phyloP scores from a whole-genome alignment of 2,113 vertebrate species.

The Ceyx cyanopectus region DNA sequence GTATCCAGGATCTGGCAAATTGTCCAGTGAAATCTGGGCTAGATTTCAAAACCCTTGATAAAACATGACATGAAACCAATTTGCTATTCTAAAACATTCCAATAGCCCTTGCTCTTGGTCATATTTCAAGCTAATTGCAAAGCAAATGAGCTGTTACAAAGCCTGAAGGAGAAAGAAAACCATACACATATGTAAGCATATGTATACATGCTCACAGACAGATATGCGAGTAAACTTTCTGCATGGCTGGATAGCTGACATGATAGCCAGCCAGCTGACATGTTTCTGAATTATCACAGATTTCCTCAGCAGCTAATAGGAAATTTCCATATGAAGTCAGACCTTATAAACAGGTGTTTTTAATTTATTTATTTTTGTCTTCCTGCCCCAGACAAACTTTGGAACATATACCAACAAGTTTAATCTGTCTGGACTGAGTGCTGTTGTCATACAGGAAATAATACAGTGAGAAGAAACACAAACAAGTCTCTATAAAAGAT shows the following conservation, averaged over 20 bases:
- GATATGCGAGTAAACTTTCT: not conserved
- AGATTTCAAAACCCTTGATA: constrained; percentile 27
- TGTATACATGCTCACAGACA: not conserved
- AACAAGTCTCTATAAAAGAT: not conserved
- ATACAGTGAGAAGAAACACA: not conserved
- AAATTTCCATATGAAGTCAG: not conserved
- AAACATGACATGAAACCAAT: constrained; percentile 8
- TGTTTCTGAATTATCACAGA: not conserved
- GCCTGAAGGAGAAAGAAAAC: not conserved
- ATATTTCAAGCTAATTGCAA: constrained; percentile 33
- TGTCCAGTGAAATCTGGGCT: constrained; percentile 19
- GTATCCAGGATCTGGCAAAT: constrained; percentile 15
- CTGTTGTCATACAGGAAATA: not conserved
- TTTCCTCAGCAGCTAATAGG: not conserved
- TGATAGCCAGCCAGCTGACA: not conserved
- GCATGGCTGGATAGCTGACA: not conserved
- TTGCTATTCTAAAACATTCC: constrained; percentile 19
- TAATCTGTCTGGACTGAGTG: not conserved
- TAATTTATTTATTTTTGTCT: not conserved
- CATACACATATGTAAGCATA: not conserved
- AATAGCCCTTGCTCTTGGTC: not conserved
- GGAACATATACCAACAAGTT: not conserved
- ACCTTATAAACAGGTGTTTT: not conserved
- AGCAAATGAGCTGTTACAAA: not conserved
- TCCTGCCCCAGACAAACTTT: not conserved